Percentiles rank a stretch among this genome's conserved stretches.
phyloP scores from a whole-genome alignment of 2,888 invertebrate species.

The Euphydryas editha region DNA sequence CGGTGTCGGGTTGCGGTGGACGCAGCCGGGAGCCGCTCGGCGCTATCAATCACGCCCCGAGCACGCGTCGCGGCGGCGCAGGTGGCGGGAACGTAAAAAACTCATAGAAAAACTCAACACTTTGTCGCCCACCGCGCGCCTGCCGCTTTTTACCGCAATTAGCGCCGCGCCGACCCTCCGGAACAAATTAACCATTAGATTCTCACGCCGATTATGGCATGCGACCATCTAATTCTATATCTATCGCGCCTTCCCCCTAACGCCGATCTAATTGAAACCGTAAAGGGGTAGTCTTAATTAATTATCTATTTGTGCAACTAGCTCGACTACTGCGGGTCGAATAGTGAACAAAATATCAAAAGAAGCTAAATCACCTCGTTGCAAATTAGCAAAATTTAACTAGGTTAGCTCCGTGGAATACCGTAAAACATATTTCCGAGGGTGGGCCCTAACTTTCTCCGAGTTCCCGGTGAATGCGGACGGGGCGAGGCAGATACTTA shows the following conservation, averaged over 20 bases:
- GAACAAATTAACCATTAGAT: constrained; percentile 64
- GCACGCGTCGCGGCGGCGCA: constrained; percentile 19
- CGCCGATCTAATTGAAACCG: constrained; percentile 24
- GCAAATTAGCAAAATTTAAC: constrained; percentile 1
- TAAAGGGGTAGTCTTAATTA: constrained; percentile 24
- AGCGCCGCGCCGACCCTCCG: constrained; percentile 57
- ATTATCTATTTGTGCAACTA: constrained; percentile 1
- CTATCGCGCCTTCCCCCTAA: constrained; percentile 18
- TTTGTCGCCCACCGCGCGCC: constrained; percentile 48
- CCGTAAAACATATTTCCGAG: constrained; percentile 29
- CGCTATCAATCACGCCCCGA: constrained; percentile 34
- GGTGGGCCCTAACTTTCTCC: constrained; percentile 21
- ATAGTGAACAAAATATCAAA: constrained; percentile 1
- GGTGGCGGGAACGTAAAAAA: constrained; percentile 39
- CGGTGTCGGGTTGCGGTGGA: not conserved
- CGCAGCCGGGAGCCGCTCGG: constrained; percentile 1
- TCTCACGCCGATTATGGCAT: constrained; percentile 50
- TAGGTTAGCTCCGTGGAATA: not conserved
- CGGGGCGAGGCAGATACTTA: constrained; percentile 55
- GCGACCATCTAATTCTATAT: constrained; percentile 28
- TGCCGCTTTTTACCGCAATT: constrained; percentile 53
- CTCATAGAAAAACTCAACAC: constrained; percentile 48
- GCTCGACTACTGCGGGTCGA: not conserved
- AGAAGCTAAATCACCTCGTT: not conserved
- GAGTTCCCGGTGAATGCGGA: constrained; percentile 16